phyloP scores from a whole-genome alignment of 2,888 invertebrate genomes.

The Fragum sueziense region DNA sequence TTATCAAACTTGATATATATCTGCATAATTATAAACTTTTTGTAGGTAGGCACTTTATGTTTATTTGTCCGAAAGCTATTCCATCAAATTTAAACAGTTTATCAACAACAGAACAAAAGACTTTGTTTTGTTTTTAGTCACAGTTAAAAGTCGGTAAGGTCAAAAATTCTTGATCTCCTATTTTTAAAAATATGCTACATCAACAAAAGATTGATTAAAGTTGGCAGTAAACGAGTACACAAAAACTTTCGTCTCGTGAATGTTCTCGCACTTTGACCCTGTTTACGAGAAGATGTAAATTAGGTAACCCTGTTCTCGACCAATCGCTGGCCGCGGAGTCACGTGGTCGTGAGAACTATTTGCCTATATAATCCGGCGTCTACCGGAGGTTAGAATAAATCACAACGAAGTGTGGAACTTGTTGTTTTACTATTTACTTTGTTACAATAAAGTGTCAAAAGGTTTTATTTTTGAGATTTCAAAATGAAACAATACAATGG shows the following conservation, averaged over 20 bases:
- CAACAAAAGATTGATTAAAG: background rate
- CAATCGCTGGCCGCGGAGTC: slow-evolving; percentile 31
- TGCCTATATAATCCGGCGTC: slow-evolving; percentile 7
- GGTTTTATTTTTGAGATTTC: background rate
- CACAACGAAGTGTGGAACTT: background rate
- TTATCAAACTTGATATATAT: too few species aligned
- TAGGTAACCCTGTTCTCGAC: slow-evolving; percentile 36
- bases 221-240: background rate
- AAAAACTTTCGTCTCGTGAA: background rate
- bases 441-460: background rate
- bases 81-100: background rate
- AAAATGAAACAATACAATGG: slow-evolving; percentile 11
- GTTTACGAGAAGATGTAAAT: slow-evolving; percentile 21
- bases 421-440: background rate
- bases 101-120: background rate
- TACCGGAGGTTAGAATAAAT: background rate
- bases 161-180: background rate
- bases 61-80: too few species aligned
- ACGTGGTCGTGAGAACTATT: slow-evolving; percentile 40
- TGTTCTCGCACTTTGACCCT: background rate
- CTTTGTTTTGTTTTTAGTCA: background rate
- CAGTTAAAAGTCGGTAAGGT: background rate
- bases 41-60: too few species aligned
- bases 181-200: background rate
- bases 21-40: too few species aligned